A percentile compares a stretch with the other conserved stretches of the same genome.
Evolutionary conservation across 1,140 invertebrate genomes (phyloP).

Genomic region (Drosophila biarmipes): DNA sequence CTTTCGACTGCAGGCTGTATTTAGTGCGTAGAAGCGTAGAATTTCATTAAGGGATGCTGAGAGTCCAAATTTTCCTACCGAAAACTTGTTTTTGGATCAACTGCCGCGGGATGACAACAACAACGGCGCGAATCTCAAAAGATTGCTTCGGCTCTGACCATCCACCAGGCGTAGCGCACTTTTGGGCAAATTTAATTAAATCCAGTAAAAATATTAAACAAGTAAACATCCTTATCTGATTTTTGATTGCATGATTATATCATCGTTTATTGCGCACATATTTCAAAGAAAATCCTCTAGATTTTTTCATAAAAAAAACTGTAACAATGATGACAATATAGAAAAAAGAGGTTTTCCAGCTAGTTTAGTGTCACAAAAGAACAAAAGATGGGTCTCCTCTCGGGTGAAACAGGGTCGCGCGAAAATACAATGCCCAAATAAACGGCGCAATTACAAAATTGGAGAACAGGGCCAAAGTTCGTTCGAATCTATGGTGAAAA

Average conservation of each 20-base stretch:
- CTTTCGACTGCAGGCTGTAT: conserved; percentile 26
- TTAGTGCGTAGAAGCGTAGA: conserved; percentile 41
- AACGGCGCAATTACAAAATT: conserved; percentile 54
- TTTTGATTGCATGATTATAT: conserved; percentile 17
- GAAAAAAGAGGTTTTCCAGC: conserved; percentile 25
- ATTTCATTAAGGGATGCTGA: conserved; percentile 43
- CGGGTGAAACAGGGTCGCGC: conserved; percentile 31
- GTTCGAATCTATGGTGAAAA: conserved; percentile 47
- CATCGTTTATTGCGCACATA: conserved; percentile 23
- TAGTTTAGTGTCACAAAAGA: conserved; percentile 39
- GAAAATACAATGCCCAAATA: conserved; percentile 39
- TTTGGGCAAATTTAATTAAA: conserved; percentile 31
- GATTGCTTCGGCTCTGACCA: conserved; percentile 1
- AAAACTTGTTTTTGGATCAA: conserved; percentile 38
- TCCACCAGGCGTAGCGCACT: conserved; percentile 5
- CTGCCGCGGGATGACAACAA: not conserved
- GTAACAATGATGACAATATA: conserved; percentile 45
- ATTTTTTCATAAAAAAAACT: conserved; percentile 24
- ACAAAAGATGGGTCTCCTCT: conserved; percentile 21
- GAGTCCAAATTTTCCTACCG: not conserved
- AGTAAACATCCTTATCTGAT: not conserved
- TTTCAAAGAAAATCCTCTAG: conserved; percentile 4
- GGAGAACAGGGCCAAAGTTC: conserved; percentile 49
- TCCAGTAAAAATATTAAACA: conserved; percentile 8
- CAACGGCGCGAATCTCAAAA: conserved; percentile 21